Percentiles rank a stretch among this genome's conserved stretches.
These are phyloP conservation scores for Lycophotia porphyrea DNA, from an alignment of 2,888 invertebrate species.

Conservation along the genomic window DNA sequence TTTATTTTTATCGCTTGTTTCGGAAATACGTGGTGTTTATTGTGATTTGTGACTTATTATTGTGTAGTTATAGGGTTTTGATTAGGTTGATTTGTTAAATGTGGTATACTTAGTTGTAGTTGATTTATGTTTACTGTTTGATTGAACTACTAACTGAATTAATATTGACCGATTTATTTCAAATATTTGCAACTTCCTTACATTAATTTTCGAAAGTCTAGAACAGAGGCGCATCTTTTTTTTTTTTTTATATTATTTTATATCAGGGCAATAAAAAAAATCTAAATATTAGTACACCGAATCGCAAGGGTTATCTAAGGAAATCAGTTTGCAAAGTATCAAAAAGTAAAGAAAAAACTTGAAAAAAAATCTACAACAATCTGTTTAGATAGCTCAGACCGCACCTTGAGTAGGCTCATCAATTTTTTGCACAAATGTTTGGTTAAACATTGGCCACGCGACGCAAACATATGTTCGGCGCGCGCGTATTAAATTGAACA, in stretches of 20 bases:
- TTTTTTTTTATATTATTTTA: background rate
- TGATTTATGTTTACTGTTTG: background rate
- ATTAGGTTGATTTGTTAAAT: slow-evolving; percentile 5
- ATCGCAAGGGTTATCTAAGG: slow-evolving; percentile 51
- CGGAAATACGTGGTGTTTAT: slow-evolving; percentile 7
- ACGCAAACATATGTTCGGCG: slow-evolving; percentile 78
- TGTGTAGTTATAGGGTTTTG: background rate
- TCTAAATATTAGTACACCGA: slow-evolving; percentile 42
- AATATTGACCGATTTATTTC: background rate
- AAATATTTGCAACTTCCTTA: background rate
- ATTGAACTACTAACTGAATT: background rate
- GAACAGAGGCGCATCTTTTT: background rate
- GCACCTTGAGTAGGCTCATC: slow-evolving; percentile 78
- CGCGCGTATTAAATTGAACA: slow-evolving; percentile 81
- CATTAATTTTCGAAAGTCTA: background rate
- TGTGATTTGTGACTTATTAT: background rate
- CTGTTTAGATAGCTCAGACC: slow-evolving; percentile 66
- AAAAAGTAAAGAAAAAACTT: slow-evolving; percentile 52
- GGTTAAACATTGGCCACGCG: slow-evolving; percentile 73
- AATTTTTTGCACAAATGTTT: slow-evolving; percentile 74
- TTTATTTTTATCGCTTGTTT: slow-evolving; percentile 57
- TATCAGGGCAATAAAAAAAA: slow-evolving; percentile 9
- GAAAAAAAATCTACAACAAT: slow-evolving; percentile 64
- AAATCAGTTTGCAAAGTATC: slow-evolving; percentile 29
- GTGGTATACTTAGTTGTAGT: too few species aligned